Conservation (phyloP, 2,888 invertebrate species). For the Oegoconia quadripuncta region DNA sequence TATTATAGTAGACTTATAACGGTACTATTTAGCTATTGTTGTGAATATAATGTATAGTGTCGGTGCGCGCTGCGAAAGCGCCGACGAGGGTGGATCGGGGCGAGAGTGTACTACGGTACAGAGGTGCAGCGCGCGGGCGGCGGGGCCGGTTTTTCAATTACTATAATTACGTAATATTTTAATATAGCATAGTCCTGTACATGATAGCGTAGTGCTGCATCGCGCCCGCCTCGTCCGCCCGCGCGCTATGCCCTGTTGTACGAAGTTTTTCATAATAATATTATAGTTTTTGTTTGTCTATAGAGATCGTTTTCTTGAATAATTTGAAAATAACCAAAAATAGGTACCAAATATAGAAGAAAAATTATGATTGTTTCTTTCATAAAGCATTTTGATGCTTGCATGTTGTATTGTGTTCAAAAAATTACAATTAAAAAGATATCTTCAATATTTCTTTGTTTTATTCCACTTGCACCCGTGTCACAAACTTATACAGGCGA, state of each 20-base stretch:
- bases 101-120: slow-evolving; percentile 19
- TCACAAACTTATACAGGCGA: too few species aligned
- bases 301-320: slow-evolving; percentile 71
- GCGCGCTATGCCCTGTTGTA: slow-evolving; percentile 57
- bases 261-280: slow-evolving; percentile 74
- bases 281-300: slow-evolving; percentile 76
- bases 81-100: slow-evolving; percentile 20
- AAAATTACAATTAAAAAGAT: slow-evolving; percentile 76
- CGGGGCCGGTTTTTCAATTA: slow-evolving; percentile 30
- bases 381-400: slow-evolving; percentile 77
- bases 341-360: slow-evolving; percentile 78
- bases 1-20: slow-evolving; percentile 65
- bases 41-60: slow-evolving; percentile 49
- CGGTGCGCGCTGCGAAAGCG: slow-evolving; percentile 19
- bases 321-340: slow-evolving; percentile 77
- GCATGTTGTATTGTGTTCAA: slow-evolving; percentile 80
- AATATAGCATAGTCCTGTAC: slow-evolving; percentile 34
- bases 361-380: slow-evolving; percentile 69
- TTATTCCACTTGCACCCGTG: not conserved
- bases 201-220: slow-evolving; percentile 31
- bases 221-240: slow-evolving; percentile 28
- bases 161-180: slow-evolving; percentile 36
- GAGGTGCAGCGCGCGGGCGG: slow-evolving; percentile 21
- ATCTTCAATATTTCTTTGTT: slow-evolving; percentile 40
- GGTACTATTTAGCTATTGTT: slow-evolving; percentile 68